Conservation (phyloP, 2,113 vertebrate genomes). For the Dicaeum eximium region DNA sequence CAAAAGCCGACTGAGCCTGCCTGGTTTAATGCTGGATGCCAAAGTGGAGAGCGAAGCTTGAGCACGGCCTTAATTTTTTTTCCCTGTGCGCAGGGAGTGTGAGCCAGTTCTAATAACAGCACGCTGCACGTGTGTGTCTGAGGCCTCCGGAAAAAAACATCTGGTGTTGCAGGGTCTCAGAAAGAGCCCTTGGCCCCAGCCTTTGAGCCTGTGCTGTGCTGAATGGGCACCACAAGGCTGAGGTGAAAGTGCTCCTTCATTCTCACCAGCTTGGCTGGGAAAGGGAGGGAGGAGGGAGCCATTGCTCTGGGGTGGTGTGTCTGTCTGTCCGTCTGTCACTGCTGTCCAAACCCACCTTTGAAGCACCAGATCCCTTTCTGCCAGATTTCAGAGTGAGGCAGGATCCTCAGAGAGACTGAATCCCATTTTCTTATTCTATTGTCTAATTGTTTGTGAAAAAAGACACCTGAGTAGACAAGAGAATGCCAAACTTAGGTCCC, state of each 20-base stretch:
- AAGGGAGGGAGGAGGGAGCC: not conserved
- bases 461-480: not conserved
- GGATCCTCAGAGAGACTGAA: not conserved
- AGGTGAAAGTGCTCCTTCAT: rapidly evolving
- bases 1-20: not conserved
- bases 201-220: not conserved
- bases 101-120: constrained; percentile 29
- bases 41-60: not conserved
- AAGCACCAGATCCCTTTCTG: not conserved
- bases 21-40: not conserved
- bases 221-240: not conserved
- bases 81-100: not conserved
- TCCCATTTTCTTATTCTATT: not conserved
- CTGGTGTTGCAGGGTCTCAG: not conserved
- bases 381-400: not conserved
- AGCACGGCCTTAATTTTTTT: not conserved
- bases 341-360: not conserved
- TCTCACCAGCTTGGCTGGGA: not conserved
- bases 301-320: rapidly evolving
- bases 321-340: not conserved
- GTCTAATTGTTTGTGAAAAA: not conserved
- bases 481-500: not conserved
- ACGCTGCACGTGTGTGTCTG: constrained; percentile 22
- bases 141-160: constrained; percentile 26
- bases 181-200: not conserved